phyloP scores from a whole-genome alignment of 2,888 invertebrate species.

The Ctenicera cuprea region DNA sequence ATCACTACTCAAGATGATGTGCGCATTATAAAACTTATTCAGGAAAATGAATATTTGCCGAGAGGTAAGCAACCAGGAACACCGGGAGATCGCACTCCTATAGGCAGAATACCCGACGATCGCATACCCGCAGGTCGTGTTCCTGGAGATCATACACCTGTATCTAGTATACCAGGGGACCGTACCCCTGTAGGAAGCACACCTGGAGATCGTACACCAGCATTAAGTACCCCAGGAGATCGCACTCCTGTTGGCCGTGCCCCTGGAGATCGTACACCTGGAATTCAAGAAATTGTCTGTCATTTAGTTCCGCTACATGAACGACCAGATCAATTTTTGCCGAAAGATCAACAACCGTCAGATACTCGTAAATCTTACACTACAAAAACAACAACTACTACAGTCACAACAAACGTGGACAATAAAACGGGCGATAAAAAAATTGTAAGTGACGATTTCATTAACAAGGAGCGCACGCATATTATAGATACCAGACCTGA shows the following conservation, averaged over 20 bases:
- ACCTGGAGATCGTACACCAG: constrained; percentile 19
- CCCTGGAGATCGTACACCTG: constrained; percentile 13
- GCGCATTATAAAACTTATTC: constrained; percentile 13
- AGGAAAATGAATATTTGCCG: constrained; percentile 31
- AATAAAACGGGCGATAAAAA: constrained; percentile 51
- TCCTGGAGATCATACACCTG: constrained; percentile 18
- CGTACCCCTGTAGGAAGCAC: constrained; percentile 57
- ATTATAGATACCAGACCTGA: neutral
- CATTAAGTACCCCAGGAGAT: constrained; percentile 12
- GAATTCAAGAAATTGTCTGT: constrained; percentile 4
- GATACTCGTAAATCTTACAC: constrained; percentile 59
- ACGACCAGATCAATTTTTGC: neutral
- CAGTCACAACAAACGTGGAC: constrained; percentile 44
- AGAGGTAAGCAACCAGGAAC: constrained; percentile 12
- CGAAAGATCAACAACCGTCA: constrained; percentile 42
- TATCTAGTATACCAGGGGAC: constrained; percentile 44
- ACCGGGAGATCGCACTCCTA: constrained; percentile 20
- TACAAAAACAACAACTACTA: constrained; percentile 49
- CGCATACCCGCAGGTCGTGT: constrained; percentile 2
- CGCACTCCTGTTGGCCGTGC: neutral
- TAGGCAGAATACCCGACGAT: neutral
- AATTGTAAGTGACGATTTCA: constrained; percentile 51
- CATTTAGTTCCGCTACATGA: constrained; percentile 29
- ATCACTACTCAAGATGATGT: constrained; percentile 27
- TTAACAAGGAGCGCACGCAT: neutral